phyloP scores from a whole-genome alignment of 2,888 invertebrate species.

The Alentia gelatinosa region DNA sequence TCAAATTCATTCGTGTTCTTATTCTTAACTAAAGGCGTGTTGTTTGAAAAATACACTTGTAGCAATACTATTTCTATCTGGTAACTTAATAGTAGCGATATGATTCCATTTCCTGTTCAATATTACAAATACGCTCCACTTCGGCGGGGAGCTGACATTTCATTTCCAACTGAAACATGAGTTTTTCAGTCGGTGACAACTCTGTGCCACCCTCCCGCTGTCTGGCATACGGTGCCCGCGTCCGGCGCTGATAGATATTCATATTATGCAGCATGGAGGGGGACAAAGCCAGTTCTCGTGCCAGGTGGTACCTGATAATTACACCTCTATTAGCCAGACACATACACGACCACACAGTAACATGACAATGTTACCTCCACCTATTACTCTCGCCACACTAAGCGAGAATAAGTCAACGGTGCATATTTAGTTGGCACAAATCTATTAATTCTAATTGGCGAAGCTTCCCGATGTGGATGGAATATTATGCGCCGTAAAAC shows the following conservation, averaged over 20 bases:
- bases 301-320: constrained; percentile 22
- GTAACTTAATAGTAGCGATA: too few species aligned
- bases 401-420: too few species aligned
- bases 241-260: neutral
- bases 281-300: neutral
- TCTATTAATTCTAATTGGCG: too few species aligned
- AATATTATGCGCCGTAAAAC: too few species aligned
- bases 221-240: neutral
- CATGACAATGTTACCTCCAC: neutral
- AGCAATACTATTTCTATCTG: too few species aligned
- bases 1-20: too few species aligned
- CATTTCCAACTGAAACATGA: neutral
- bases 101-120: too few species aligned
- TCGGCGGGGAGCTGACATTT: neutral
- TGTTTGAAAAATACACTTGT: too few species aligned
- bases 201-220: neutral
- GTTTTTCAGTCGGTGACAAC: too few species aligned
- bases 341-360: constrained; percentile 5
- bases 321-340: neutral
- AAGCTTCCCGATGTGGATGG: too few species aligned
- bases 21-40: too few species aligned
- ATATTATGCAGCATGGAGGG: neutral
- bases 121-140: neutral
- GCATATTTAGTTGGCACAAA: too few species aligned
- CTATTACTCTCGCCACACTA: neutral